Percentiles rank a stretch among this genome's conserved stretches.
phyloP scores from a whole-genome alignment of 2,797 vertebrate species.

The Pyrocephalus nanus region DNA sequence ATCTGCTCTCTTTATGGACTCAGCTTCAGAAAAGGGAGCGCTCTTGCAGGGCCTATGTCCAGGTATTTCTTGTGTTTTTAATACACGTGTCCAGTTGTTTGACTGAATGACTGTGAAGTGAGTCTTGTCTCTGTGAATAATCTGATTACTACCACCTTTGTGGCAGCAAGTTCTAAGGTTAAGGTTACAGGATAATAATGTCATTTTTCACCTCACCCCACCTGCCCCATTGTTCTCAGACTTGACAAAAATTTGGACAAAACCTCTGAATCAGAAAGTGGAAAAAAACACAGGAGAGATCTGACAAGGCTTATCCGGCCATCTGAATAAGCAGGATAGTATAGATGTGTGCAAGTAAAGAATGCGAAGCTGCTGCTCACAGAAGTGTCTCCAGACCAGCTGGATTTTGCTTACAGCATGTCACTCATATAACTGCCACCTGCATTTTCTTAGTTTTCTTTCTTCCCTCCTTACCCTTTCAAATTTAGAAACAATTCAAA shows the following conservation, averaged over 20 bases:
- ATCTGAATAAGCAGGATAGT: neutral
- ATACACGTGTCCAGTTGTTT: constrained; percentile 67
- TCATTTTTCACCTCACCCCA: neutral
- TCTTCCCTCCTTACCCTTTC: neutral
- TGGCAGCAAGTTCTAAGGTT: constrained; percentile 45
- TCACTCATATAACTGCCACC: neutral
- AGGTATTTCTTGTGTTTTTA: constrained; percentile 88
- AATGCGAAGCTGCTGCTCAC: neutral
- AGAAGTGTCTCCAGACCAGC: neutral
- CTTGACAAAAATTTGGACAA: neutral
- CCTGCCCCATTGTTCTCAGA: neutral
- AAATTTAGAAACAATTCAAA: neutral
- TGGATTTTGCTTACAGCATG: neutral
- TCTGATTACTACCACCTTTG: neutral
- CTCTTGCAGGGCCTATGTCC: constrained; percentile 98
- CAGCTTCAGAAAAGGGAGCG: constrained; percentile 99
- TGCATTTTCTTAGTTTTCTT: neutral
- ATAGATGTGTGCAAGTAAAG: neutral
- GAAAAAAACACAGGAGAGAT: neutral
- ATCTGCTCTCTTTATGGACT: constrained; percentile 82
- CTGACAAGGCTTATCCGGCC: neutral
- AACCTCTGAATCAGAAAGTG: neutral
- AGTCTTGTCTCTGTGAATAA: constrained; percentile 28
- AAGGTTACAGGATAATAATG: constrained; percentile 56
- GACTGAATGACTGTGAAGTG: constrained; percentile 65